Base-by-base conservation (phyloP, 2,113 vertebrate species). In the Nesoenas mayeri region DNA sequence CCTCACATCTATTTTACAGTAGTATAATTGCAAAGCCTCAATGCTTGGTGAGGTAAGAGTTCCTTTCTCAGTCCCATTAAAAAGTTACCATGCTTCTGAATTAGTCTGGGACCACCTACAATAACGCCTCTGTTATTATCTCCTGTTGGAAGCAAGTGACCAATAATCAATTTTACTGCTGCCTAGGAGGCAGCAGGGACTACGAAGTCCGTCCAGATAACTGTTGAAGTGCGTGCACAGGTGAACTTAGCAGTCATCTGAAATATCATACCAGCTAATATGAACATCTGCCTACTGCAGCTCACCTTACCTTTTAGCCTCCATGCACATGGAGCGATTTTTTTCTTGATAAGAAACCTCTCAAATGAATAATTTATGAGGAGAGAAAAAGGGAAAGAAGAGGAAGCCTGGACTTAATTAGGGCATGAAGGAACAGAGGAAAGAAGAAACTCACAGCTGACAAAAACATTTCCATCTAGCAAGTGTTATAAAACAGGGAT, bases 401-500 rank as follows among this genome's bases (percentile, higher is more conserved):
- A 50, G 1, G 54, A n/a, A 75, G 15, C 11, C 15, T 18, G 32
- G 50, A 73, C 44, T 86, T 86, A 73, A 89, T 50, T 29, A 26
- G n/a, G 18, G 67, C 91, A 81, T 18, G 9, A 17, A 48, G 6
- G 28, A 91, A 85, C 19, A 74, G 0, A 82, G 8, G 9, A 88
- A 78, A 74, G n/a, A 91, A 79, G 81, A 69, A 83, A 85, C 36
- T 78, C 81, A 70, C 26, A 91, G 56, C 18, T 67, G 79, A 93
- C 85, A 80, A 90, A 84, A 91, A 13, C 22, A 48, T 70, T 92
- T 93, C 85, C 79, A 66, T 69, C 38, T 6, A 85, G 83, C 87
- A 96, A 94, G 61, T 91, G 81, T 77, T 94, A 93, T 34, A 95
- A 92, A 73, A 48, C 61, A 60, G 90, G 75, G 57, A 42, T 89